phyloP scores from a whole-genome alignment of 2,113 vertebrate species.

The Xiphias gladius region DNA sequence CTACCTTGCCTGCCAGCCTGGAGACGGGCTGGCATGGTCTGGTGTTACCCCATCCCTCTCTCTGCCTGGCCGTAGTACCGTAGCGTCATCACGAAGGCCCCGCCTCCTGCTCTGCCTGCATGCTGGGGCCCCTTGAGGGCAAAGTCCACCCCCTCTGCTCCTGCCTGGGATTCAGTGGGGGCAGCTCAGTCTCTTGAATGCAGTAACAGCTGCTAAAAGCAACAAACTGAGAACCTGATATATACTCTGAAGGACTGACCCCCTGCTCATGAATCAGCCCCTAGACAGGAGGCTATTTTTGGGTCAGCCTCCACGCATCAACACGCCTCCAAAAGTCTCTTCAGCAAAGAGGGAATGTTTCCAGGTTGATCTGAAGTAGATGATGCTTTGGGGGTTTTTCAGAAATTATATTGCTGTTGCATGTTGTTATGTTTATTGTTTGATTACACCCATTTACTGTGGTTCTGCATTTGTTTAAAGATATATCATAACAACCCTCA shows the following conservation, averaged over 20 bases:
- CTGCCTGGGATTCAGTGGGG: slow-evolving; percentile 32
- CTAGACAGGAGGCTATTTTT: slow-evolving; percentile 69
- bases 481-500: not conserved
- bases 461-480: slow-evolving; percentile 12
- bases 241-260: slow-evolving; percentile 71
- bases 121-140: slow-evolving; percentile 9
- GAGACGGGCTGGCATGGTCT: slow-evolving; percentile 38
- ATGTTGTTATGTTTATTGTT: slow-evolving; percentile 55
- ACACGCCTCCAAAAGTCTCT: slow-evolving; percentile 30
- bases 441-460: slow-evolving; percentile 35
- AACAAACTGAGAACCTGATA: slow-evolving; percentile 81
- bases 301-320: slow-evolving; percentile 38
- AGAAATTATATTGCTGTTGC: slow-evolving; percentile 56
- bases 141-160: slow-evolving; percentile 9
- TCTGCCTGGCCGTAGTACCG: not conserved
- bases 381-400: slow-evolving; percentile 42
- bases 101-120: slow-evolving; percentile 22
- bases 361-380: slow-evolving; percentile 60
- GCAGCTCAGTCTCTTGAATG: slow-evolving; percentile 68
- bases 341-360: slow-evolving; percentile 33
- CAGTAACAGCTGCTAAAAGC: slow-evolving; percentile 81
- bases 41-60: not conserved
- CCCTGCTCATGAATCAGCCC: slow-evolving; percentile 70
- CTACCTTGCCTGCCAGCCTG: slow-evolving; percentile 56
- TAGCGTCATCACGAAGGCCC: slow-evolving; percentile 22